Evolutionary conservation across 1,140 invertebrate species (phyloP), one percentile per base, ranked within the genome.

Genomic region (Lepidurus packardi): DNA sequence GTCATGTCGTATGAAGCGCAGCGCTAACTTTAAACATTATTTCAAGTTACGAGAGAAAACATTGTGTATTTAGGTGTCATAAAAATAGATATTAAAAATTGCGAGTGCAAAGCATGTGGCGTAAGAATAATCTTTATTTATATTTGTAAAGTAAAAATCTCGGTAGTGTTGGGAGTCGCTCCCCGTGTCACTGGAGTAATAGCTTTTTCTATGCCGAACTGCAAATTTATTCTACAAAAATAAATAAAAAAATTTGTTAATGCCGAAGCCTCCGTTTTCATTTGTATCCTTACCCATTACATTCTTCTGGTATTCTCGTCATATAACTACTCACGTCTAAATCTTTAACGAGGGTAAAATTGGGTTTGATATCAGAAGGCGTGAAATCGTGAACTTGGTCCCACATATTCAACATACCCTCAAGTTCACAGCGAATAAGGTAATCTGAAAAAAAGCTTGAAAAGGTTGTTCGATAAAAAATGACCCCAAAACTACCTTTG

Each of bases 321-420:
- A 65, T n/a, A 65, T n/a, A 65, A 65, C 21, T 13, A 21, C 53
- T 65, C 9, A 21, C 21, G 16, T 65, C n/a, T 65, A 65, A 9
- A 21, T 65, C 53, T 21, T 65, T 65, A 65, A 65, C 7, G 53
- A 65, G 53, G 16, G 53, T 16, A 65, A 65, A 65, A 65, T 65
- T 65, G 53, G 53, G 13, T 13, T 21, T 65, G 53, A 13, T 13
- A 7, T 65, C 53, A 65, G 53, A 65, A 9, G 53, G 53, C 53
- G 53, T 65, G 53, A 65, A 65, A 65, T 65, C 53, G 53, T 65
- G 53, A 65, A 65, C 13, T 16, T 65, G 53, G 53, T 65, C 53
- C 53, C 53, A 65, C 53, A 65, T 65, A 65, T 65, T 65, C 53
- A 65, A 21, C 53, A 65, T 65, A 65, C 53, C 53, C 13, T 65